These are phyloP conservation scores for Thymelicus sylvestris DNA, from an alignment of 2,888 invertebrate genomes.

Conservation along the genomic window DNA sequence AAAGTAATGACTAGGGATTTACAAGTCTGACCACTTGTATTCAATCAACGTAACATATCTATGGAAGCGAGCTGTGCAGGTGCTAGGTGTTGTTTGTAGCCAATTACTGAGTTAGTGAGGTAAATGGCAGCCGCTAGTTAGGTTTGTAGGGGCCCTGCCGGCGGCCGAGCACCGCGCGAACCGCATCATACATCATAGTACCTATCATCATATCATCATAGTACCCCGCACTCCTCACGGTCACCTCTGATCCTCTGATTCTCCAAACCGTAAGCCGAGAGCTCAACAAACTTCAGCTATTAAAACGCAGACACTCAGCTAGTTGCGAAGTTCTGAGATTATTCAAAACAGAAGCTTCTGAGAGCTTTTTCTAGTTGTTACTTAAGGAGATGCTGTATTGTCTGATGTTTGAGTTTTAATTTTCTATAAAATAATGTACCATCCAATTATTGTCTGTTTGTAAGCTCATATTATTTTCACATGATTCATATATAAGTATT, in stretches of 20 bases:
- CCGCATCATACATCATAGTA: too few species aligned
- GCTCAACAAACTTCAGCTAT: conserved; percentile 15
- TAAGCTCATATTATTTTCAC: neutral
- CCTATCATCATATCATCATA: too few species aligned
- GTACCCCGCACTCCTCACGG: neutral
- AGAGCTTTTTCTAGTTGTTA: conserved; percentile 18
- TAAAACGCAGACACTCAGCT: conserved; percentile 16
- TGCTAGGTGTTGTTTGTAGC: too few species aligned
- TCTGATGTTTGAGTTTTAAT: neutral
- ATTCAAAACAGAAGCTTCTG: conserved; percentile 17
- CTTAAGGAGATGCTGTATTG: conserved; percentile 1
- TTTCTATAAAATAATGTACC: neutral
- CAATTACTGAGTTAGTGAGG: too few species aligned
- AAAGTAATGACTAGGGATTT: too few species aligned
- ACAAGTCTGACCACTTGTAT: too few species aligned
- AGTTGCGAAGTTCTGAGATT: conserved; percentile 4
- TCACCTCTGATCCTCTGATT: conserved; percentile 16
- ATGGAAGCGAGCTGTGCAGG: too few species aligned
- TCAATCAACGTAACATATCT: too few species aligned
- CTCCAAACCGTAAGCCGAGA: neutral
- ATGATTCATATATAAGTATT: too few species aligned
- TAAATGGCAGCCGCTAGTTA: too few species aligned
- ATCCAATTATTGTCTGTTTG: neutral
- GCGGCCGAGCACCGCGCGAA: too few species aligned
- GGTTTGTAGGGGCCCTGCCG: too few species aligned